Conservation (phyloP, 2,797 vertebrate genomes). For the Pogonophryne albipinna region DNA sequence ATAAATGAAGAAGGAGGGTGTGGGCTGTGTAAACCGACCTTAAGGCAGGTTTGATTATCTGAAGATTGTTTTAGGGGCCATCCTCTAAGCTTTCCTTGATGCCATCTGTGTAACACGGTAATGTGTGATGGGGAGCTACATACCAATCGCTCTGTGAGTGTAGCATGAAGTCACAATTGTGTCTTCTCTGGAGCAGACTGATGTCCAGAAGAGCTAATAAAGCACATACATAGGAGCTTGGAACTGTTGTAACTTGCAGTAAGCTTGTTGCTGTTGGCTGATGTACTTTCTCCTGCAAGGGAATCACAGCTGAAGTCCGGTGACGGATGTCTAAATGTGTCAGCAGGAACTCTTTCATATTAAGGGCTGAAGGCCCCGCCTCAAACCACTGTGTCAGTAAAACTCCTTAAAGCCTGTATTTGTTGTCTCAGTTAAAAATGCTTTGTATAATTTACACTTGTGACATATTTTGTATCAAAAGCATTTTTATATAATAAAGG, state of each 20-base stretch:
- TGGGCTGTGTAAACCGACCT: not conserved
- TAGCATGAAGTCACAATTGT: not conserved
- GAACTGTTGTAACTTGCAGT: not conserved
- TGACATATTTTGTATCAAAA: slow-evolving; percentile 86
- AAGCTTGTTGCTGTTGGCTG: not conserved
- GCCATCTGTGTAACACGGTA: not conserved
- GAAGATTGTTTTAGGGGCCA: not conserved
- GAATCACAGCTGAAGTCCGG: not conserved
- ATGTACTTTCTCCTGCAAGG: not conserved
- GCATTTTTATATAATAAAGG: slow-evolving; percentile 89
- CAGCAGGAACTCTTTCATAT: slow-evolving; percentile 23
- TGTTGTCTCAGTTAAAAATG: slow-evolving; percentile 76
- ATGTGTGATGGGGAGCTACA: not conserved
- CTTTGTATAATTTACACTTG: slow-evolving; percentile 81
- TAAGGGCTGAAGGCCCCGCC: slow-evolving; percentile 27
- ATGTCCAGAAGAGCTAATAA: not conserved
- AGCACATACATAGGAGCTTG: not conserved
- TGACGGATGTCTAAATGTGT: slow-evolving; percentile 6
- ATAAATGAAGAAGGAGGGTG: not conserved
- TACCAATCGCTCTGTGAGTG: not conserved
- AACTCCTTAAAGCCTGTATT: slow-evolving; percentile 62
- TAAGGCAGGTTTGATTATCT: not conserved
- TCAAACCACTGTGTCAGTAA: slow-evolving; percentile 71
- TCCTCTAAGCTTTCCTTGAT: not conserved
- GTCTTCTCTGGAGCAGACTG: not conserved